A percentile compares a stretch with the other conserved stretches of the same genome.
These are phyloP conservation scores for Archivesica marissinica DNA, from an alignment of 1,140 invertebrate genomes.

Conservation along the genomic window DNA sequence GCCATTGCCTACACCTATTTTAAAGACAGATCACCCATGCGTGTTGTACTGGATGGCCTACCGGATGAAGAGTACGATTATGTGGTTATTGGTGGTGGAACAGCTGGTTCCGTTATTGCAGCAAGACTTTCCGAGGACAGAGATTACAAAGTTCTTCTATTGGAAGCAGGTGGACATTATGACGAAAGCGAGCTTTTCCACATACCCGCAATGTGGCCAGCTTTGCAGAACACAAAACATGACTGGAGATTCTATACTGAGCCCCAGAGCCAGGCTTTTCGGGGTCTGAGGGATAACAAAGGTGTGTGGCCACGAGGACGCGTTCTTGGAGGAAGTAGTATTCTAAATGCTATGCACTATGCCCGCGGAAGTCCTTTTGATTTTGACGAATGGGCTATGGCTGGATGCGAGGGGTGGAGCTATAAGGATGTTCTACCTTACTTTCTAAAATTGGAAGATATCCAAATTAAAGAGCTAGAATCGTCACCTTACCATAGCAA, in stretches of 20 bases:
- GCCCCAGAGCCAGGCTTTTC: conserved; percentile 87
- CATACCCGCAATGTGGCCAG: conserved; percentile 64
- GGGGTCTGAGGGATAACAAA: conserved; percentile 52
- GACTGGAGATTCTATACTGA: conserved; percentile 97
- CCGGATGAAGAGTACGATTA: conserved; percentile 67
- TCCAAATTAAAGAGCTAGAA: conserved; percentile 61
- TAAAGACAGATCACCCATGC: too few relatives aligned
- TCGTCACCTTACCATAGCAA: conserved; percentile 68
- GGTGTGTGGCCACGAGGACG: conserved; percentile 68
- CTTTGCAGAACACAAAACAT: conserved; percentile 79
- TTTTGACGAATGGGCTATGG: conserved; percentile 95
- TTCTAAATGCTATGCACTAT: conserved; percentile 98
- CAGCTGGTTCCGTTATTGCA: conserved; percentile 96
- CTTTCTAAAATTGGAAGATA: conserved; percentile 91
- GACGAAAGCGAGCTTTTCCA: conserved; percentile 91
- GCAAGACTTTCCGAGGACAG: conserved; percentile 93
- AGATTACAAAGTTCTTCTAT: conserved; percentile 90
- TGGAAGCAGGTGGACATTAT: conserved; percentile 96
- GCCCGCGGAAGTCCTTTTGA: conserved; percentile 95
- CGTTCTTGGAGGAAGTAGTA: conserved; percentile 91
- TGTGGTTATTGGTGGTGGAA: conserved; percentile 92
- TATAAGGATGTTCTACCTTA: conserved; percentile 90
- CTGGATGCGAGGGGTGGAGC: conserved; percentile 92
- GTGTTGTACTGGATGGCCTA: too few relatives aligned
- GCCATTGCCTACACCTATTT: too few relatives aligned